Evolutionary conservation across 2,113 vertebrate species (phyloP).

Genomic region (Thymallus thymallus): DNA sequence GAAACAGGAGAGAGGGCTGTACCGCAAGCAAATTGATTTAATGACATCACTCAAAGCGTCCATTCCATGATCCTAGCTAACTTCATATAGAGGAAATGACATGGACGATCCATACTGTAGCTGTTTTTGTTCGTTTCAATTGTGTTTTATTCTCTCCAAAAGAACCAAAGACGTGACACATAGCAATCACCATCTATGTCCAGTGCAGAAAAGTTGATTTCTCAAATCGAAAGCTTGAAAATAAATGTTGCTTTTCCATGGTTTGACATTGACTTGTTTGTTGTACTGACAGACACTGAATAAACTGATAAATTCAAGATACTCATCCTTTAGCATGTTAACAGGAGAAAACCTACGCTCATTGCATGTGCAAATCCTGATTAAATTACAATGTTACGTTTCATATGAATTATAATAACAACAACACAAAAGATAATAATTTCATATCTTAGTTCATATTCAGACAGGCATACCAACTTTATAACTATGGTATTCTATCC

Average conservation of each 20-base stretch:
- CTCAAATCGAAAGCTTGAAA: too few species aligned
- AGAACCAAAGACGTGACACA: not conserved
- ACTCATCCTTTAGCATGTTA: not conserved
- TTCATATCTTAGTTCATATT: too few species aligned
- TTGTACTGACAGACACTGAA: not conserved
- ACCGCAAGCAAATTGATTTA: slow-evolving; percentile 27
- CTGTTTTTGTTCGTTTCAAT: not conserved
- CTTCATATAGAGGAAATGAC: not conserved
- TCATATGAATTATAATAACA: too few species aligned
- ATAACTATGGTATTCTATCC: not conserved
- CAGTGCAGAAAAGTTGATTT: too few species aligned
- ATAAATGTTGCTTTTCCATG: too few species aligned
- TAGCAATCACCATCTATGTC: not conserved
- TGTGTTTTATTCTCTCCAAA: not conserved
- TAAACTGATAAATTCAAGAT: not conserved
- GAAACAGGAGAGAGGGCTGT: not conserved
- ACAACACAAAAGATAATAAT: too few species aligned
- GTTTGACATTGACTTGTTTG: too few species aligned
- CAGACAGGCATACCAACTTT: not conserved
- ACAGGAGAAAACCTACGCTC: not conserved
- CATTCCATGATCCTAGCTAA: slow-evolving; percentile 11
- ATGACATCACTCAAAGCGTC: slow-evolving; percentile 17
- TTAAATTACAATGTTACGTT: too few species aligned
- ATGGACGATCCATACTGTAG: not conserved
- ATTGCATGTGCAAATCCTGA: too few species aligned